Evolutionary conservation across 2,797 vertebrate genomes (phyloP).

Genomic region (Psittacula echo): DNA sequence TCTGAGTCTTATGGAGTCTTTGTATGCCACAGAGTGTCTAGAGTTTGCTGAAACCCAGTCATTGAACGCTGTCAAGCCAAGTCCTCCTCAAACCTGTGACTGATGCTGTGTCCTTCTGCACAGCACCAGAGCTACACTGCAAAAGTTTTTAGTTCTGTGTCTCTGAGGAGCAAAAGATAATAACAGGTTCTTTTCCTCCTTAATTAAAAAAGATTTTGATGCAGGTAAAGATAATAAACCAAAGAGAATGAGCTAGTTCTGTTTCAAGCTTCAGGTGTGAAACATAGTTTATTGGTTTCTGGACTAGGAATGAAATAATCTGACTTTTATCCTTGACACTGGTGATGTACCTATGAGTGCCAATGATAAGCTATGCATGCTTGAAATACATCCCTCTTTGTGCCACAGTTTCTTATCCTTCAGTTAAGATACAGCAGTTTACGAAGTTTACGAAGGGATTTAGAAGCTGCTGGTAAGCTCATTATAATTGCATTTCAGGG

Average conservation of each 20-base stretch:
- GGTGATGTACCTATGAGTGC: accelerated
- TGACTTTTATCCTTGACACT: not conserved
- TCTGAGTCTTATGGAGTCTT: not conserved
- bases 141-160: not conserved
- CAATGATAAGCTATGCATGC: not conserved
- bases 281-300: not conserved
- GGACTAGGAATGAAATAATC: not conserved
- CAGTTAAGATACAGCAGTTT: not conserved
- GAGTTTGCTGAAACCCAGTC: not conserved
- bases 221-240: not conserved
- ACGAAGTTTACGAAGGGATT: not conserved
- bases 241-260: not conserved
- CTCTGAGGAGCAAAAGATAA: not conserved
- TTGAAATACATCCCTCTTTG: not conserved
- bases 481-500: not conserved
- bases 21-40: not conserved
- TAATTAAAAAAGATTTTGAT: not conserved
- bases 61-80: not conserved
- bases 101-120: not conserved
- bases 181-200: not conserved
- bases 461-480: not conserved
- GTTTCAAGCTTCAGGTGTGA: not conserved
- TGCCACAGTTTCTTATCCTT: not conserved
- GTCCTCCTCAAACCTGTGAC: not conserved
- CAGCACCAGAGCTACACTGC: not conserved